Evolutionary conservation across 1,140 invertebrate species (phyloP), one percentile per base, ranked within the genome.

Genomic region (Leptopilina clavipes): DNA sequence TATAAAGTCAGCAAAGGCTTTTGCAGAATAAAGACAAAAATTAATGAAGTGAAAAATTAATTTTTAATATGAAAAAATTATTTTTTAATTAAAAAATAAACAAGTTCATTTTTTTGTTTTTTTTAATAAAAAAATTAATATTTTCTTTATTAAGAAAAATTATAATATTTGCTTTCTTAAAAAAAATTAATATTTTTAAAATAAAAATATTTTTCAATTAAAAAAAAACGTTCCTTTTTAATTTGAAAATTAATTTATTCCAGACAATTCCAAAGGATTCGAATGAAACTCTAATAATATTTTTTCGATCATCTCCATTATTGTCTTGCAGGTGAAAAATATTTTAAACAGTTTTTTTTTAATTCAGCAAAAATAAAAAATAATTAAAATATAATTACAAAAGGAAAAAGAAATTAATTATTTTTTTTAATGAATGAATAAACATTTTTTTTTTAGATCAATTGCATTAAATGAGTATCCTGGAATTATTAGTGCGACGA

Each of bases 391-490:
- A n/a, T n/a, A n/a, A n/a, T n/a, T n/a, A n/a, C n/a, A 56, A 3
- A 1, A 56, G 1, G 22, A 22, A 11, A 22, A 25, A 10, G n/a
- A n/a, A n/a, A 31, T 31, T 31, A 31, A 31, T 2, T 31, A 31
- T 2, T 31, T 31, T 31, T 31, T 31, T 31, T 2, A 31, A 31
- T 31, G 25, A 31, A 31, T 31, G 25, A 31, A 2, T 2, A 31
- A 31, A 2, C 1, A 18, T 19, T 59, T 5, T 18, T 56, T 8
- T 3, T 10, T n/a, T 72, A 89, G 89, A 74, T 91, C 92, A 6
- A 72, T 78, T 45, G 73, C 85, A 56, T 84, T 93, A 6, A 80
- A 84, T 31, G 77, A 88, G 43, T 89, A 91, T 74, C 91, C 92
- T 22, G 80, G 70, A 48, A 77, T 93, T 25, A 91, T 90, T 73